These are phyloP conservation scores for Orthonevra nobilis DNA, from an alignment of 2,888 invertebrate species.

Conservation along the genomic window DNA sequence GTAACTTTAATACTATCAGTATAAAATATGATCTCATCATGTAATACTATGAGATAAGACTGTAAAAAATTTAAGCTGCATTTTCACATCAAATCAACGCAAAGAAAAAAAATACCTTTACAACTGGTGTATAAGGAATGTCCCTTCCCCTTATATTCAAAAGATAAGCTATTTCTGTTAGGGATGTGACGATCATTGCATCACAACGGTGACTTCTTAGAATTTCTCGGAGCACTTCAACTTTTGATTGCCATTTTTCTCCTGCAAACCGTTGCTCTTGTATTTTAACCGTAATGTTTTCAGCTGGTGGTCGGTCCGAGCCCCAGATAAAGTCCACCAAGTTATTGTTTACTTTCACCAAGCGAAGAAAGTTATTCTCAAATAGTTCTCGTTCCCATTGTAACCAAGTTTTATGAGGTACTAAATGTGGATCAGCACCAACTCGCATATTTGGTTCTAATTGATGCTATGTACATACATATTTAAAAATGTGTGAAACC, in stretches of 20 bases:
- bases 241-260: slow-evolving; percentile 87
- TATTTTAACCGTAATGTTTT: slow-evolving; percentile 81
- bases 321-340: slow-evolving; percentile 91
- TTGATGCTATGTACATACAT: slow-evolving; percentile 75
- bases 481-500: no score
- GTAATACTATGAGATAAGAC: slow-evolving; percentile 87
- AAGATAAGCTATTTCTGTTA: slow-evolving; percentile 94
- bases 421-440: slow-evolving; percentile 88
- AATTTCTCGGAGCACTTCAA: slow-evolving; percentile 84
- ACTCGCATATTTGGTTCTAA: slow-evolving; percentile 82
- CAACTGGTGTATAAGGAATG: slow-evolving; percentile 89
- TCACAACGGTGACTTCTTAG: slow-evolving; percentile 84
- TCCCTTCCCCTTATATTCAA: slow-evolving; percentile 93
- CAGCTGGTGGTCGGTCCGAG: slow-evolving; percentile 82
- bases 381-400: slow-evolving; percentile 82
- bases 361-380: slow-evolving; percentile 73
- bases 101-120: slow-evolving; percentile 86
- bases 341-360: slow-evolving; percentile 81
- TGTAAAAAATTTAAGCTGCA: slow-evolving; percentile 80
- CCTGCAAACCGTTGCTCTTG: slow-evolving; percentile 84
- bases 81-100: no score
- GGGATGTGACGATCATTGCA: slow-evolving; percentile 90
- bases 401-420: slow-evolving; percentile 86
- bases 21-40: slow-evolving; percentile 85
- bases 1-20: slow-evolving; percentile 85